Conservation (phyloP, 92 coral and sea anemone species). For the Parazoanthus swiftii region DNA sequence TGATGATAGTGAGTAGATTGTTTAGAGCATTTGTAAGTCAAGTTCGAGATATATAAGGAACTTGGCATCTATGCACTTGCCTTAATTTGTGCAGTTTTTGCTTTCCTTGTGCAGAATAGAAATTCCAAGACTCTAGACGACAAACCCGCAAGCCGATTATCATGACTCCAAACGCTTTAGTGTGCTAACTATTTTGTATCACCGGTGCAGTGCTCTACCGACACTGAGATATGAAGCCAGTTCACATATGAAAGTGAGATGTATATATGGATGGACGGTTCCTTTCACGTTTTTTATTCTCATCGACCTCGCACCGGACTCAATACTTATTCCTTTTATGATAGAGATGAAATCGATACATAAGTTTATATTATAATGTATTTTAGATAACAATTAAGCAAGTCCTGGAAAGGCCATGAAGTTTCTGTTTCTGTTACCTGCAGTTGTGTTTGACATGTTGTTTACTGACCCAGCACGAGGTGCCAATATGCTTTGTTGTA, state of each 20-base stretch:
- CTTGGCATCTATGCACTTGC: background rate
- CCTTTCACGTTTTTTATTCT: background rate
- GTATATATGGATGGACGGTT: background rate
- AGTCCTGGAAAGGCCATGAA: background rate
- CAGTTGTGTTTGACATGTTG: slow-evolving; percentile 34
- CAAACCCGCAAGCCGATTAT: background rate
- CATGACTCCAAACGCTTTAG: background rate
- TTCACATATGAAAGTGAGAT: background rate
- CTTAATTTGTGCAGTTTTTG: background rate
- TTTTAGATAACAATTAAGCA: too few relatives aligned
- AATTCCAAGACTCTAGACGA: background rate
- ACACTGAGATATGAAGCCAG: too few relatives aligned
- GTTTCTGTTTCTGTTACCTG: background rate
- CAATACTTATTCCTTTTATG: background rate
- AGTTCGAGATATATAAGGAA: too few relatives aligned
- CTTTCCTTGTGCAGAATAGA: background rate
- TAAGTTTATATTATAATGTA: too few relatives aligned
- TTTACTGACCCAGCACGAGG: slow-evolving; percentile 27
- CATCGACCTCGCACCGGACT: background rate
- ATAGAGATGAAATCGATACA: background rate
- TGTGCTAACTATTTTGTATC: background rate
- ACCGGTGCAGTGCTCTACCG: too few relatives aligned
- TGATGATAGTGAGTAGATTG: background rate
- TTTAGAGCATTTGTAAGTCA: too few relatives aligned
- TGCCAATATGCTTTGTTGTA: background rate